Evolutionary conservation across 2,888 invertebrate genomes (phyloP).

Genomic region (Cheilosia variabilis): DNA sequence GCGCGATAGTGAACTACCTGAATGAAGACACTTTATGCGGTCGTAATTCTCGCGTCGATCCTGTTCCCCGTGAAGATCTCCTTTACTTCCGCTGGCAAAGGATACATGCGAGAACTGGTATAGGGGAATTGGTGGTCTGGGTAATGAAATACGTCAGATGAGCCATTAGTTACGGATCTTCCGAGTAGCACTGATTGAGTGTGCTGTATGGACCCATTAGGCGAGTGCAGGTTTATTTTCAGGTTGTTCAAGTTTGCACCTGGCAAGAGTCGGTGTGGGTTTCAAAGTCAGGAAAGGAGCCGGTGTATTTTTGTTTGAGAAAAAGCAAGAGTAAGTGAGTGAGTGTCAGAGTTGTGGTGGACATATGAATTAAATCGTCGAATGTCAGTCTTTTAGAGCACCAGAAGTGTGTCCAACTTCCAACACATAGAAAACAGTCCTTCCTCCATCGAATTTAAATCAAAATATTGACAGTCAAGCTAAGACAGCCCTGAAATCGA

Average conservation of each 20-base stretch:
- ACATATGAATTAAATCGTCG: no score
- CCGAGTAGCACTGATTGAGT: background rate
- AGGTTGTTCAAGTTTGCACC: no score
- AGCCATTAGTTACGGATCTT: background rate
- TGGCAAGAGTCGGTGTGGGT: background rate
- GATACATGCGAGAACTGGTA: background rate
- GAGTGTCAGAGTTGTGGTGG: background rate
- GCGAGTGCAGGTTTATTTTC: background rate
- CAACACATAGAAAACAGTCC: no score
- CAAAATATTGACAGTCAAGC: no score
- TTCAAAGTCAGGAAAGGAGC: background rate
- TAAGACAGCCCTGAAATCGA: no score
- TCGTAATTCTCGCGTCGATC: conserved; percentile 5
- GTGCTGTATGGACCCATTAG: background rate
- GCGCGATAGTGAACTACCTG: background rate
- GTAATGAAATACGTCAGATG: background rate
- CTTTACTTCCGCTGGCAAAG: background rate
- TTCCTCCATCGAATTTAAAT: no score
- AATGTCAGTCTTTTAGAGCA: no score
- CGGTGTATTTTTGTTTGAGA: background rate
- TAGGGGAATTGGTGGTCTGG: background rate
- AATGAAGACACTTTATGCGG: background rate
- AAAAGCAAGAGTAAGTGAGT: background rate
- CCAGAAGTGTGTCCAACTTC: no score
- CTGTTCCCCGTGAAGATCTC: background rate